These are phyloP conservation scores for Saccopteryx bilineata DNA, from an alignment of 2,113 vertebrate genomes.

Conservation along the genomic window DNA sequence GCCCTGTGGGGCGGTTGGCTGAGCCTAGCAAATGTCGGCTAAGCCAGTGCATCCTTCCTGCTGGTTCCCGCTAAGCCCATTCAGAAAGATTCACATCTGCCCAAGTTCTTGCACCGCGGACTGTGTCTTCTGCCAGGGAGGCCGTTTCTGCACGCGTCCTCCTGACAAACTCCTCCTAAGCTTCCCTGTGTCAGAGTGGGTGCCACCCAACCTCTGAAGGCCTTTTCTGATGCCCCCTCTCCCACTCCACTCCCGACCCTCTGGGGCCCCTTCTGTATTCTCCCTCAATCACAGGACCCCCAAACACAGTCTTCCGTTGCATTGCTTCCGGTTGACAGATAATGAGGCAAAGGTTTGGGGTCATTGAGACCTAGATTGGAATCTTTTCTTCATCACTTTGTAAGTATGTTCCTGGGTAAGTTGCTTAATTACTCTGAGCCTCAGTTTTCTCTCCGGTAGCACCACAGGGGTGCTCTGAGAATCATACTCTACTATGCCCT, in stretches of 20 bases:
- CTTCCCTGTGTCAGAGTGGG: background rate
- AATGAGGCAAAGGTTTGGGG: background rate
- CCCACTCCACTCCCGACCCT: background rate
- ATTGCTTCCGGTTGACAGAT: background rate
- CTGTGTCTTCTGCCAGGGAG: background rate
- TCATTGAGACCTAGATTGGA: background rate
- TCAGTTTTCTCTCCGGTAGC: background rate
- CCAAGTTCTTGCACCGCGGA: background rate
- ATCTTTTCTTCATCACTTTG: background rate
- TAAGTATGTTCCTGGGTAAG: background rate
- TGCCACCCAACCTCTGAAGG: background rate
- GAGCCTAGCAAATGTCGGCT: background rate
- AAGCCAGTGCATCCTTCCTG: background rate
- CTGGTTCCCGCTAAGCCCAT: background rate
- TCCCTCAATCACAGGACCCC: background rate
- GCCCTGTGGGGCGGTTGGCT: background rate
- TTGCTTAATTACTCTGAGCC: background rate
- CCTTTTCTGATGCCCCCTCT: background rate
- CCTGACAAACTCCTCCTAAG: background rate
- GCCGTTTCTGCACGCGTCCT: background rate
- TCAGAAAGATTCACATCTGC: background rate
- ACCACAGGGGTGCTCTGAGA: background rate
- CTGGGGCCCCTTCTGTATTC: background rate
- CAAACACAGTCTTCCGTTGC: background rate
- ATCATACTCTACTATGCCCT: background rate